These are phyloP conservation scores for Bucorvus abyssinicus DNA, from an alignment of 2,797 vertebrate species.

Conservation along the genomic window DNA sequence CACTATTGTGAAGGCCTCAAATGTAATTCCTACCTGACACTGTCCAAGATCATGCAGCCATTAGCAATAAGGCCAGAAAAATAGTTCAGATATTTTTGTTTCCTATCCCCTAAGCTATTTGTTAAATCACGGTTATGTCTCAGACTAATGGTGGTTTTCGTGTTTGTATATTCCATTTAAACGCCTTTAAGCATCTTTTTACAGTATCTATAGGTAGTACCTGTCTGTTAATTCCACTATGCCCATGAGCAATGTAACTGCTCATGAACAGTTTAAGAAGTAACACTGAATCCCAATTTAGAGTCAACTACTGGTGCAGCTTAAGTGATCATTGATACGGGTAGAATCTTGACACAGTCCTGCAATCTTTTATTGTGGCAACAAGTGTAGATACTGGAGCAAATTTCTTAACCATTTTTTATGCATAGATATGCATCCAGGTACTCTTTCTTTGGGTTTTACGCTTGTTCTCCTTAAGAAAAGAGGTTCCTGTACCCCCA, in stretches of 20 bases:
- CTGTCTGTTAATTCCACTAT: not conserved
- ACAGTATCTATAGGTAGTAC: not conserved
- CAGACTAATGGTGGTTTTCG: not conserved
- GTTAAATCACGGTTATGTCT: not conserved
- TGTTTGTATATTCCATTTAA: not conserved
- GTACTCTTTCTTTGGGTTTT: not conserved
- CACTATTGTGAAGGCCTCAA: not conserved
- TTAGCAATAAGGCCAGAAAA: conserved; percentile 7
- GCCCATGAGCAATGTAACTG: not conserved
- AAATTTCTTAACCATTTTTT: not conserved
- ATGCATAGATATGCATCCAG: not conserved
- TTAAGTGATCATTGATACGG: not conserved
- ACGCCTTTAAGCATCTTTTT: not conserved
- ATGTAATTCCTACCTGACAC: not conserved
- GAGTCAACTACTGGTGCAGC: not conserved
- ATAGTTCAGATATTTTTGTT: not conserved
- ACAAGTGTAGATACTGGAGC: not conserved
- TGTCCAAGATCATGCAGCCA: not conserved
- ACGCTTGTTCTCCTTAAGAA: not conserved
- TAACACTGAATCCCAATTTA: not conserved
- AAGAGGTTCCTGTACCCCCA: not conserved
- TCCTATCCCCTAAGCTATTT: not conserved
- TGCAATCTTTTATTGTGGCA: not conserved
- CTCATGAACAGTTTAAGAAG: not conserved
- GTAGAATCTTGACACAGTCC: not conserved